phyloP scores from a whole-genome alignment of 2,113 vertebrate genomes.

The Vimba vimba region DNA sequence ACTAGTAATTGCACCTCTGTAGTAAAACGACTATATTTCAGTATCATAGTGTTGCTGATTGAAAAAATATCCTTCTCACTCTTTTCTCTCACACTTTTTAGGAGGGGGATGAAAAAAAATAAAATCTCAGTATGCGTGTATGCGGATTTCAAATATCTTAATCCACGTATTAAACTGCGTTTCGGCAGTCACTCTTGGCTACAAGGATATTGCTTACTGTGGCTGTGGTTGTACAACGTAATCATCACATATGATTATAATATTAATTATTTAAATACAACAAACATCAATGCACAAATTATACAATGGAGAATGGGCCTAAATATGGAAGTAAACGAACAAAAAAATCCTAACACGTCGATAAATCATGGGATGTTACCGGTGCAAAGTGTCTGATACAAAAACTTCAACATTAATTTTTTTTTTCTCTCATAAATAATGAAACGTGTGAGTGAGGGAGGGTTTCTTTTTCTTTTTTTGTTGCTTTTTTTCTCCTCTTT shows the following conservation, averaged over 20 bases:
- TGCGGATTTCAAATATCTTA: conserved; percentile 84
- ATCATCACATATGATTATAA: conserved; percentile 87
- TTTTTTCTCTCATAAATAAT: conserved; percentile 85
- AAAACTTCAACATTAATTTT: conserved; percentile 79
- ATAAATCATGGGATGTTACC: conserved; percentile 98
- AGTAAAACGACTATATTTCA: conserved; percentile 99
- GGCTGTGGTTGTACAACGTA: conserved; percentile 91
- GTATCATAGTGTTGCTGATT: conserved; percentile 93
- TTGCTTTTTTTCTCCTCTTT: conserved; percentile 56
- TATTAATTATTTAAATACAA: conserved; percentile 91
- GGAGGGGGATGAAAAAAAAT: conserved; percentile 61
- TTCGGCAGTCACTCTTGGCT: conserved; percentile 73
- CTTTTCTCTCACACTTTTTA: conserved; percentile 57
- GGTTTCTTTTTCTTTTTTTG: conserved; percentile 74
- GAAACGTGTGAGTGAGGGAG: conserved; percentile 87
- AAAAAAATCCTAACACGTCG: conserved; percentile 82
- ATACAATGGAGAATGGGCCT: conserved; percentile 87
- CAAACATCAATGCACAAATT: conserved; percentile 96
- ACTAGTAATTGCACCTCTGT: conserved; percentile 99
- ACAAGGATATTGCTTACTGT: conserved; percentile 99
- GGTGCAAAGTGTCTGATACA: conserved; percentile 98
- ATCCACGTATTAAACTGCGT: conserved; percentile 72
- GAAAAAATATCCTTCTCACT: conserved; percentile 91
- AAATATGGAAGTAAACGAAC: conserved; percentile 53
- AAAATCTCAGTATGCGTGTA: conserved; percentile 73